Conservation (phyloP, 1,140 invertebrate genomes). For the Penaeus indicus region DNA sequence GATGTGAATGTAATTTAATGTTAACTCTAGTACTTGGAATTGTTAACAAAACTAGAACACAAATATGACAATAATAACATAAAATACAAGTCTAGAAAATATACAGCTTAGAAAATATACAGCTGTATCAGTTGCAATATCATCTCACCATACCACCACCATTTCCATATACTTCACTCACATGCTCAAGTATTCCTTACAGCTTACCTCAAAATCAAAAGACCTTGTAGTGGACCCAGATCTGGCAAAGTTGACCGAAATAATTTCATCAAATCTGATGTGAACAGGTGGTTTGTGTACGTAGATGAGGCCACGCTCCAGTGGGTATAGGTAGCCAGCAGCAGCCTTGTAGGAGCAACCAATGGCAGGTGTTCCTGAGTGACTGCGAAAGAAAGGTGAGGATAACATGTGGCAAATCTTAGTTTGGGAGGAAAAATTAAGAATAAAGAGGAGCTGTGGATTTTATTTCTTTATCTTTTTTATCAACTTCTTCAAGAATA, state of each 20-base stretch:
- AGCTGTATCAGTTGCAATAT: too few species aligned
- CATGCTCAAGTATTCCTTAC: not conserved
- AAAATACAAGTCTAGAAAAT: too few species aligned
- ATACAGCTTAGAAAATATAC: too few species aligned
- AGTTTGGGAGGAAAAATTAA: conserved; percentile 47
- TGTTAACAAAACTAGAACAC: too few species aligned
- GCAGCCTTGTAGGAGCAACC: conserved; percentile 98
- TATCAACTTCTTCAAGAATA: too few species aligned
- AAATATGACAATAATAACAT: too few species aligned
- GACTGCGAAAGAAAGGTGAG: conserved; percentile 75
- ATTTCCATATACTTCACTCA: too few species aligned
- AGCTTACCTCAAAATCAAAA: conserved; percentile 98
- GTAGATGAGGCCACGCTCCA: conserved; percentile 99
- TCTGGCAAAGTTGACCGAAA: conserved; percentile 95
- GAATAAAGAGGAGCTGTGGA: too few species aligned
- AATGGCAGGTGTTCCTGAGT: conserved; percentile 91
- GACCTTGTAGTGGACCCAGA: conserved; percentile 93
- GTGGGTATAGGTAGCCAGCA: conserved; percentile 95
- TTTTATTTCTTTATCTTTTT: too few species aligned
- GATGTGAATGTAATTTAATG: too few species aligned
- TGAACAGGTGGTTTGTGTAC: conserved; percentile 99
- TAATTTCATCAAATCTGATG: conserved; percentile 97
- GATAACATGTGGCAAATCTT: conserved; percentile 37
- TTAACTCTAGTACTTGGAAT: too few species aligned
- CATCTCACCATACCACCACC: too few species aligned